These are phyloP conservation scores for Ellobium chinense DNA, from an alignment of 2,888 invertebrate genomes.

Conservation along the genomic window DNA sequence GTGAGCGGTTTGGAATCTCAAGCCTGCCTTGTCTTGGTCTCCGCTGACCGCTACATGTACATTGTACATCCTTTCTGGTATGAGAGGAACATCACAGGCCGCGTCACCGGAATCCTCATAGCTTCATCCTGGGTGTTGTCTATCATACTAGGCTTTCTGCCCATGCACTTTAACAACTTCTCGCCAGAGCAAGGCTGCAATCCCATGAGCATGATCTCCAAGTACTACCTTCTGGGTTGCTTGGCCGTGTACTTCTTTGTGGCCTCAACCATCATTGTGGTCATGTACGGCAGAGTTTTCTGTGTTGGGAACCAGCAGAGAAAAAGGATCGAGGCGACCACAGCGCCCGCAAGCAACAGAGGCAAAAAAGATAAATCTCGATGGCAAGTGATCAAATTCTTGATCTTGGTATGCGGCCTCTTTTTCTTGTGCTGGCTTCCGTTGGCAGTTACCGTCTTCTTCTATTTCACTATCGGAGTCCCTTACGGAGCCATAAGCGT, in stretches of 20 bases:
- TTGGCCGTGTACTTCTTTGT: neutral
- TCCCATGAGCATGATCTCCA: constrained; percentile 12
- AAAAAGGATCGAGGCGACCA: neutral
- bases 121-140: neutral
- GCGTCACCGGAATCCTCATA: neutral
- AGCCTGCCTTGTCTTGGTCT: constrained; percentile 13
- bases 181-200: constrained; percentile 5
- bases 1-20: constrained; percentile 8
- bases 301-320: constrained; percentile 10
- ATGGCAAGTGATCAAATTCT: constrained; percentile 28
- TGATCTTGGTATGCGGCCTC: constrained; percentile 14
- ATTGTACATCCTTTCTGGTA: constrained; percentile 31
- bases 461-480: neutral
- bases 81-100: neutral
- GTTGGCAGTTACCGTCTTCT: neutral
- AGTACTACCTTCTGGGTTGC: neutral
- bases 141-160: neutral
- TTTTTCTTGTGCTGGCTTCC: constrained; percentile 26
- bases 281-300: constrained; percentile 21
- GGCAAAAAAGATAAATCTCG: neutral
- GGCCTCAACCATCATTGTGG: constrained; percentile 35
- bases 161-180: constrained; percentile 6
- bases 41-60: constrained; percentile 7
- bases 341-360: neutral
- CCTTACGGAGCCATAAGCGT: neutral